phyloP scores from a whole-genome alignment of 2,797 vertebrate species.

The Pyrocephalus nanus region DNA sequence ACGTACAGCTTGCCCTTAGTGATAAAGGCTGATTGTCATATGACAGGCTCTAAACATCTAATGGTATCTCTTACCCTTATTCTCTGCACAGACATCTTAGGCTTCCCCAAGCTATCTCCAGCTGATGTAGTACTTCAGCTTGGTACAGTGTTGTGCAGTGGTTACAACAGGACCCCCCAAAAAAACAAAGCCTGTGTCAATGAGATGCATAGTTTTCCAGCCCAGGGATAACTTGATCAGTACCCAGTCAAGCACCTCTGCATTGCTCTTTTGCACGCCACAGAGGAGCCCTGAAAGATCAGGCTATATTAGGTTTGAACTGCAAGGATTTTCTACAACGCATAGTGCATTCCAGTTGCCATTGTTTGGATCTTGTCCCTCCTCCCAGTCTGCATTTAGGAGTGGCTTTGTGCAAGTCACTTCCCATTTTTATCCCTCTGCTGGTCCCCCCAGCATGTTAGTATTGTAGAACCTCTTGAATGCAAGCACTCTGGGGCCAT shows the following conservation, averaged over 20 bases:
- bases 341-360: background rate
- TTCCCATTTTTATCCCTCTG: background rate
- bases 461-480: background rate
- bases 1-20: background rate
- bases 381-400: background rate
- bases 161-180: background rate
- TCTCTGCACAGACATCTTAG: background rate
- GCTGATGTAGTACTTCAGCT: background rate
- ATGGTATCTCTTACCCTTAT: background rate
- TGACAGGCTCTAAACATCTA: background rate
- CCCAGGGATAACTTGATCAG: background rate
- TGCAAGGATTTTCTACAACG: background rate
- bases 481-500: background rate
- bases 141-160: background rate
- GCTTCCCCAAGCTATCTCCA: background rate
- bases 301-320: background rate
- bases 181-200: background rate
- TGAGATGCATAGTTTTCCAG: background rate
- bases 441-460: background rate
- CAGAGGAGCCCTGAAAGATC: background rate
- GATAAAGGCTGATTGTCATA: background rate
- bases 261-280: background rate
- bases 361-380: background rate
- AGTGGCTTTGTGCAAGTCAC: background rate
- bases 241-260: background rate